phyloP scores from a whole-genome alignment of 2,888 invertebrate species.

The Philhelius pedissequus region DNA sequence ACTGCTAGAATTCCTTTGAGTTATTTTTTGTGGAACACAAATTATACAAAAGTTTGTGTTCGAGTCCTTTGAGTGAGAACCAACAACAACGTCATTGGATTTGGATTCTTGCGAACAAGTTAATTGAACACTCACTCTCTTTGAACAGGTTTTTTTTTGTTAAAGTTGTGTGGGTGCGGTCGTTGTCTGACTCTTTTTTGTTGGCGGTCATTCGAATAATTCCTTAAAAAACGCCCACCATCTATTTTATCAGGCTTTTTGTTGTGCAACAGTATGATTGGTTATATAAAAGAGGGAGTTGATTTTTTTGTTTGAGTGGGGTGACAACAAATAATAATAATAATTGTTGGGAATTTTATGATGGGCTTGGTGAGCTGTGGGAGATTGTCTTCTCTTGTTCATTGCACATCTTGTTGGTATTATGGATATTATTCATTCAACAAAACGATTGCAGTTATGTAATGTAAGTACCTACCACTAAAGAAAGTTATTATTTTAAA shows the following conservation, averaged over 20 bases:
- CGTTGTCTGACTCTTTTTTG: background rate
- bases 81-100: background rate
- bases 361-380: no score
- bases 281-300: constrained; percentile 1
- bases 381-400: no score
- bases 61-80: background rate
- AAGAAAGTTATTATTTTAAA: no score
- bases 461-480: no score
- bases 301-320: background rate
- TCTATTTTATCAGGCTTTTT: constrained; percentile 28
- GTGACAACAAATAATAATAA: background rate
- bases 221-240: constrained; percentile 48
- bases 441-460: no score
- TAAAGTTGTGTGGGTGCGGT: constrained; percentile 10
- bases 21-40: constrained; percentile 39
- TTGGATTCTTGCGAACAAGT: constrained; percentile 37
- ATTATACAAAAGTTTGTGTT: background rate
- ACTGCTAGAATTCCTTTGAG: background rate
- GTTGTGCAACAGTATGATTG: constrained; percentile 31
- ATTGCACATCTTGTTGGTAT: no score
- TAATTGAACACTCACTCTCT: background rate
- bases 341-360: no score
- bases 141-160: background rate
- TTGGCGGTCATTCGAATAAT: background rate
- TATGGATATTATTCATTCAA: no score